phyloP scores from a whole-genome alignment of 2,113 vertebrate genomes.

The Lagopus muta region DNA sequence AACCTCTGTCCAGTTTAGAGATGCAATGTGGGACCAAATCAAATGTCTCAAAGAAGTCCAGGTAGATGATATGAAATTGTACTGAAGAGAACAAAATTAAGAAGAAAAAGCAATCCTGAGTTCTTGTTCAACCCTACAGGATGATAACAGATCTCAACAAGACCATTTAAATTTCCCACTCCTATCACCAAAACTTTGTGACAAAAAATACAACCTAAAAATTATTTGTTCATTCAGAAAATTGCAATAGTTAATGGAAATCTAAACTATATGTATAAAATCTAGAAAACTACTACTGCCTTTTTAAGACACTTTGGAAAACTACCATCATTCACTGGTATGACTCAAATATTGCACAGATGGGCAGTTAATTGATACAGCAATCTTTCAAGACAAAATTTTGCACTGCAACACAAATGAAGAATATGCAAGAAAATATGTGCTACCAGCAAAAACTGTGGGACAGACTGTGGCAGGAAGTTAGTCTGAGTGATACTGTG shows the following conservation, averaged over 20 bases:
- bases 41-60: no score
- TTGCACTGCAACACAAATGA: neutral
- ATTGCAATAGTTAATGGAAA: neutral
- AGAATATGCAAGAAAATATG: neutral
- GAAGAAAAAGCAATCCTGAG: neutral
- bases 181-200: neutral
- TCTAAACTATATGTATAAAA: neutral
- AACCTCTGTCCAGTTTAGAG: no score
- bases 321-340: neutral
- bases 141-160: neutral
- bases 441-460: neutral
- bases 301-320: neutral
- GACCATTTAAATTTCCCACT: neutral
- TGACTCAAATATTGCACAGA: neutral
- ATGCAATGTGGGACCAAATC: no score
- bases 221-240: neutral
- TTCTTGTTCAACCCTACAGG: neutral
- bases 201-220: neutral
- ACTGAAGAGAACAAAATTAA: neutral
- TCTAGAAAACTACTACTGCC: neutral
- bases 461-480: neutral
- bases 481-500: fast-evolving
- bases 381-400: neutral
- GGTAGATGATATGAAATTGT: neutral
- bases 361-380: neutral